Evolutionary conservation across 2,797 vertebrate genomes (phyloP).

Genomic region (Morus bassanus): DNA sequence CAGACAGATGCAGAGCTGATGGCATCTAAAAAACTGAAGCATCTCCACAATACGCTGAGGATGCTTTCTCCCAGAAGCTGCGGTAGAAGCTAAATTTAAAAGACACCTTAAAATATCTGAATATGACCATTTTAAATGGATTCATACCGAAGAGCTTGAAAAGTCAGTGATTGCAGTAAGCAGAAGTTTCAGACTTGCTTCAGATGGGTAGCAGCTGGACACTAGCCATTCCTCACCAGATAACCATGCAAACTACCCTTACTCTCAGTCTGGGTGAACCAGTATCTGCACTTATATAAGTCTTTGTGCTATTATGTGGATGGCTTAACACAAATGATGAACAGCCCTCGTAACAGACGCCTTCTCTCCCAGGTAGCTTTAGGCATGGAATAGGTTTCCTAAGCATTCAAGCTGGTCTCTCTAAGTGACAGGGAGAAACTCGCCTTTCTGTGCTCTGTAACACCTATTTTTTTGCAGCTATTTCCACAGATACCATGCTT

Average conservation of each 20-base stretch:
- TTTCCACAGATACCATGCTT: neutral
- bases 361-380: neutral
- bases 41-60: neutral
- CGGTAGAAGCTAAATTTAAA: neutral
- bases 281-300: neutral
- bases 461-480: neutral
- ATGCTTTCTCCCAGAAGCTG: neutral
- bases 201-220: neutral
- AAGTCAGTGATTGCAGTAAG: neutral
- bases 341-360: neutral
- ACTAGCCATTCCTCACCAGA: neutral
- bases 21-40: neutral
- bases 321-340: neutral
- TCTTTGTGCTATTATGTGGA: neutral
- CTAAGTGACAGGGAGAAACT: neutral
- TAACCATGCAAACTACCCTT: neutral
- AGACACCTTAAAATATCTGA: neutral
- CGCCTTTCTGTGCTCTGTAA: neutral
- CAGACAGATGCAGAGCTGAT: neutral
- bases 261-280: neutral
- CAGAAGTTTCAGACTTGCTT: neutral
- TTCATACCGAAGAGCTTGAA: neutral
- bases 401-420: neutral
- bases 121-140: neutral
- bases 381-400: neutral